phyloP scores from a whole-genome alignment of 2,113 vertebrate species.

The Pachyramphus minor region DNA sequence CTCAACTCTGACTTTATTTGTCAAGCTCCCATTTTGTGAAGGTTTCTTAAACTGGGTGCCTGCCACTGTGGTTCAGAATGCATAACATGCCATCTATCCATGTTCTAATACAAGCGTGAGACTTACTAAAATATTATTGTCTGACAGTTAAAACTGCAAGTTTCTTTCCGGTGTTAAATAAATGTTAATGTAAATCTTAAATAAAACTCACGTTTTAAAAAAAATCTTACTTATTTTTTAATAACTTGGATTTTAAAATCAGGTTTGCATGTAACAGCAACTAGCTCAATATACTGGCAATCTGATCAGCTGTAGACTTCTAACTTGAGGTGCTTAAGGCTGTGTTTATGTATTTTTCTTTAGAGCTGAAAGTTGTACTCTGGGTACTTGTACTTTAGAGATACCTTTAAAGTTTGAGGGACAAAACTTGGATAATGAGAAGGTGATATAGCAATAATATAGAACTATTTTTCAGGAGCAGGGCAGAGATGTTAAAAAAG shows the following conservation, averaged over 20 bases:
- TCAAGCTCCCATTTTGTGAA: not conserved
- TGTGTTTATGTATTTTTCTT: not conserved
- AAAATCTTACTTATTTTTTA: not conserved
- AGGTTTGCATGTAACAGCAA: not conserved
- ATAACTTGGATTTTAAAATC: not conserved
- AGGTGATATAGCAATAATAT: conserved; percentile 53
- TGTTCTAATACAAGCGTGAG: not conserved
- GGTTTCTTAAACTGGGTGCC: not conserved
- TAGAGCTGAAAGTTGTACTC: not conserved
- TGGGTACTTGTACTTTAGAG: not conserved
- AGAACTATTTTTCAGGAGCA: conserved; percentile 65
- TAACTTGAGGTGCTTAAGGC: not conserved
- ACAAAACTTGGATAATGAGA: not conserved
- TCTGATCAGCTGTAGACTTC: not conserved
- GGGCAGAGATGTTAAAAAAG: conserved; percentile 73
- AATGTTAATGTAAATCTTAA: not conserved
- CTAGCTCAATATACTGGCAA: not conserved
- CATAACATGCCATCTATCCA: rapidly evolving
- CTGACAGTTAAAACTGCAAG: not conserved
- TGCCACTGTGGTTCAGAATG: not conserved
- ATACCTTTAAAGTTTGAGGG: not conserved
- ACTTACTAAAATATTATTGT: not conserved
- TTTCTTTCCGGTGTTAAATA: not conserved
- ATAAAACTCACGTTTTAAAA: not conserved
- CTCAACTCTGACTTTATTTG: not conserved